Conservation (phyloP, 2,797 vertebrate species). For the Stomatorhinus walkeri region DNA sequence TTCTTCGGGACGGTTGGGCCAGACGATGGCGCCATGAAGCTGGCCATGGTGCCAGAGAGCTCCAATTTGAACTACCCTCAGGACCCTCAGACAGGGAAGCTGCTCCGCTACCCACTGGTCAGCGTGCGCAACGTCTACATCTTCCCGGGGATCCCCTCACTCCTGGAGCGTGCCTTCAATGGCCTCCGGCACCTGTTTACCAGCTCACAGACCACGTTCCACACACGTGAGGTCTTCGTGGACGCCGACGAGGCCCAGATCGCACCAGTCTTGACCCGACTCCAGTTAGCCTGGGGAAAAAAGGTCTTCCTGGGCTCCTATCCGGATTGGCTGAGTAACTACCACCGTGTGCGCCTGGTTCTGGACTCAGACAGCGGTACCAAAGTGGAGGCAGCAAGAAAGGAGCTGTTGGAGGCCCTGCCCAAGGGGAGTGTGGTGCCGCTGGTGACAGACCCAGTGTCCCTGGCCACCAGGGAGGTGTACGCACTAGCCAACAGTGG, state of each 20-base stretch:
- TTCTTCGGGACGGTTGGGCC: conserved; percentile 59
- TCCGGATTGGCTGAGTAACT: conserved; percentile 88
- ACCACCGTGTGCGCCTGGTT: conserved; percentile 79
- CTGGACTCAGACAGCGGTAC: conserved; percentile 74
- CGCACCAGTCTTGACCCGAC: conserved; percentile 56
- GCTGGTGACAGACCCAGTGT: conserved; percentile 61
- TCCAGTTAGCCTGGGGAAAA: conserved; percentile 62
- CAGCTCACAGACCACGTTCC: conserved; percentile 66
- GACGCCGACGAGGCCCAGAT: conserved; percentile 70
- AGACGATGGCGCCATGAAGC: conserved; percentile 69
- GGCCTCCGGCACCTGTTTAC: conserved; percentile 75
- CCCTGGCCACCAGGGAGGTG: conserved; percentile 65
- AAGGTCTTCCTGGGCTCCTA: conserved; percentile 79
- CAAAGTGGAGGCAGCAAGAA: conserved; percentile 62
- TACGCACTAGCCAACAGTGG: conserved; percentile 73
- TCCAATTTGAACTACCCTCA: conserved; percentile 79
- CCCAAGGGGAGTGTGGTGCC: conserved; percentile 68
- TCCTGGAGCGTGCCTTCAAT: conserved; percentile 71
- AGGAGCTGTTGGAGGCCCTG: conserved; percentile 65
- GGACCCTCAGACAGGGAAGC: conserved; percentile 59
- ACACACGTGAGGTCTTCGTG: conserved; percentile 71
- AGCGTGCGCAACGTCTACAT: conserved; percentile 87
- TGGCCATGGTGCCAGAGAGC: conserved; percentile 73
- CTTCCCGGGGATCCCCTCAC: conserved; percentile 82
- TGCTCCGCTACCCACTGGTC: conserved; percentile 75